These are phyloP conservation scores for Geodia barretti DNA, from an alignment of 37 sponge, comb jelly and placozoan genomes.

Conservation along the genomic window DNA sequence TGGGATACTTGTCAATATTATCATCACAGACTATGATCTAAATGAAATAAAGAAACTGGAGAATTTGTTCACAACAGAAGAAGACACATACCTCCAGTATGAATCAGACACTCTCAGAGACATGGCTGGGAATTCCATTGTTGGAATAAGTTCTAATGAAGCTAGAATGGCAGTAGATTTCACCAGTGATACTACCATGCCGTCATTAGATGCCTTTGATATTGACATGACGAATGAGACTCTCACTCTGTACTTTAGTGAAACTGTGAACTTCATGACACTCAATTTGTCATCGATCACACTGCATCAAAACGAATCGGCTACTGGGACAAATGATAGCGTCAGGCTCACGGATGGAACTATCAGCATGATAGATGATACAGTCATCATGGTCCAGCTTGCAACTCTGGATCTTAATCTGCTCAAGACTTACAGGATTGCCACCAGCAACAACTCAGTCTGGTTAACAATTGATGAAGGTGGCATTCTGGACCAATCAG, in stretches of 20 bases:
- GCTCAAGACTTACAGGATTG: constrained; percentile 76
- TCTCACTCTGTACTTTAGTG: constrained; percentile 77
- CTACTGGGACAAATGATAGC: constrained; percentile 21
- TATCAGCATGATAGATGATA: constrained; percentile 45
- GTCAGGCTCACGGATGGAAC: constrained; percentile 55
- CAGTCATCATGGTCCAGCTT: constrained; percentile 43
- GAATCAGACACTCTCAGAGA: constrained; percentile 60
- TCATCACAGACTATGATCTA: constrained; percentile 62
- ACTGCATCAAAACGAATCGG: constrained; percentile 52
- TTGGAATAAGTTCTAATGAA: not conserved
- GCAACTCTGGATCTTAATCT: constrained; percentile 59
- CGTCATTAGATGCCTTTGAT: constrained; percentile 69
- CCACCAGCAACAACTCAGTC: constrained; percentile 24
- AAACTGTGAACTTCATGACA: constrained; percentile 78
- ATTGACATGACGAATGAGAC: constrained; percentile 72
- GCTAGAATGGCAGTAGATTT: constrained; percentile 47
- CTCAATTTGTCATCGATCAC: constrained; percentile 57
- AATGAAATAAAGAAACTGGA: constrained; percentile 84
- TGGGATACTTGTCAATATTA: constrained; percentile 52
- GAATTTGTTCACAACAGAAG: constrained; percentile 41
- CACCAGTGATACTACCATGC: constrained; percentile 66
- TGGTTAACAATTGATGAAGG: constrained; percentile 60
- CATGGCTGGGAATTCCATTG: constrained; percentile 70
- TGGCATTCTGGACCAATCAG: constrained; percentile 69
- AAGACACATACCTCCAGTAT: constrained; percentile 54